Conservation (phyloP, 2,888 invertebrate genomes). For the Drosophila sordidapex region DNA sequence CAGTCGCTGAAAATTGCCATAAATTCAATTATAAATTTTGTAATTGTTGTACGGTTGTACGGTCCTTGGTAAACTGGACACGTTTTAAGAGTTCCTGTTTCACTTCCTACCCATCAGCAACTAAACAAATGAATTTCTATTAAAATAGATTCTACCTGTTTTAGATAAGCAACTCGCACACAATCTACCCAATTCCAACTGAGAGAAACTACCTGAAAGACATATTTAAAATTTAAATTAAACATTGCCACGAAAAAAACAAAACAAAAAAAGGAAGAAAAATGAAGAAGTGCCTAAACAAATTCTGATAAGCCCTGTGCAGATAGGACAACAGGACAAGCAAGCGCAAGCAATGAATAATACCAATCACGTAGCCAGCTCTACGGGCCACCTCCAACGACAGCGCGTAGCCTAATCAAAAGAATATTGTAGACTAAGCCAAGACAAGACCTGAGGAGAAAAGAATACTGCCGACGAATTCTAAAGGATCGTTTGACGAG, state of each 20-base stretch:
- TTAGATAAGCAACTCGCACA: conserved; percentile 54
- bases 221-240: conserved; percentile 79
- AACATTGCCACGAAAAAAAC: conserved; percentile 49
- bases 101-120: conserved; percentile 49
- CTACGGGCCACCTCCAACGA: conserved; percentile 46
- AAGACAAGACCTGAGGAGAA: conserved; percentile 41
- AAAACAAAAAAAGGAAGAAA: conserved; percentile 9
- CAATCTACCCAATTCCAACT: conserved; percentile 19
- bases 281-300: conserved; percentile 64
- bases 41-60: conserved; percentile 31
- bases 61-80: conserved; percentile 33
- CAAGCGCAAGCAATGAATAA: conserved; percentile 79
- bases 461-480: conserved; percentile 50
- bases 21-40: conserved; percentile 70
- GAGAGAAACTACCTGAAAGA: conserved; percentile 54
- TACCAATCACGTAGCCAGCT: conserved; percentile 76
- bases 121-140: conserved; percentile 68
- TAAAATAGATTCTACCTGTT: conserved; percentile 66
- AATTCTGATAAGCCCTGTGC: conserved; percentile 66
- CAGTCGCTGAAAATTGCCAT: conserved; percentile 53
- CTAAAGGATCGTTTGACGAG: conserved; percentile 65
- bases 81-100: conserved; percentile 33
- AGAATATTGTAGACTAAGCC: conserved; percentile 77
- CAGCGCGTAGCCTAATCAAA: conserved; percentile 65
- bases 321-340: conserved; percentile 64